Evolutionary conservation across 2,888 invertebrate species (phyloP).

Genomic region (Julus scanicus): DNA sequence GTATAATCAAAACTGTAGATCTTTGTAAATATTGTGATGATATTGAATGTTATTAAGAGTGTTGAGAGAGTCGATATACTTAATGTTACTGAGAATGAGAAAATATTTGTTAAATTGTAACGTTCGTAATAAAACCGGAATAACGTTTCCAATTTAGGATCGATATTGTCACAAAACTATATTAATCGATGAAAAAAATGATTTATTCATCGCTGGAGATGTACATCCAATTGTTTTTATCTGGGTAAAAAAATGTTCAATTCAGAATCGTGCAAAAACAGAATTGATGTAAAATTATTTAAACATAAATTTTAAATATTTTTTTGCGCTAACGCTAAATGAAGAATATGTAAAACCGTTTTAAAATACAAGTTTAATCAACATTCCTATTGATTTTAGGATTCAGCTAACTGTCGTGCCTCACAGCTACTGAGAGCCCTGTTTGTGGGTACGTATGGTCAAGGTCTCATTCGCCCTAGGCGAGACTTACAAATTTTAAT

Average conservation of each 20-base stretch:
- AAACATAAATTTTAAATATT: too few species aligned
- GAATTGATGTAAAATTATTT: too few species aligned
- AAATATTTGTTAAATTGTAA: conserved; percentile 18
- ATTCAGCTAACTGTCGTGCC: too few species aligned
- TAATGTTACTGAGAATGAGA: conserved; percentile 21
- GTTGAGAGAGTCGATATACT: not conserved
- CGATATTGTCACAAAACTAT: not conserved
- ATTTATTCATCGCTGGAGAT: not conserved
- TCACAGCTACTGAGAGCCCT: too few species aligned
- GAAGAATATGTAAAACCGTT: too few species aligned
- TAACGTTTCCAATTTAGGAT: not conserved
- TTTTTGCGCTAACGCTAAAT: too few species aligned
- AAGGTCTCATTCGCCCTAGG: too few species aligned
- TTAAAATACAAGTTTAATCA: too few species aligned
- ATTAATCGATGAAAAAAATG: not conserved
- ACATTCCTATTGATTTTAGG: too few species aligned
- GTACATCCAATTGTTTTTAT: not conserved
- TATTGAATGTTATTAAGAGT: conserved; percentile 20
- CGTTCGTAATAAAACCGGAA: conserved; percentile 4
- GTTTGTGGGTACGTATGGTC: too few species aligned
- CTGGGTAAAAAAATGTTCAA: not conserved
- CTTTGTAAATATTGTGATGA: conserved; percentile 12
- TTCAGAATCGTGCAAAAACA: not conserved
- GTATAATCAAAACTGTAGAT: not conserved
- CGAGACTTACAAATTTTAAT: too few species aligned